Percentiles rank a stretch among this genome's conserved stretches.
Evolutionary conservation across 2,888 invertebrate genomes (phyloP).

Genomic region (Idaea biselata): DNA sequence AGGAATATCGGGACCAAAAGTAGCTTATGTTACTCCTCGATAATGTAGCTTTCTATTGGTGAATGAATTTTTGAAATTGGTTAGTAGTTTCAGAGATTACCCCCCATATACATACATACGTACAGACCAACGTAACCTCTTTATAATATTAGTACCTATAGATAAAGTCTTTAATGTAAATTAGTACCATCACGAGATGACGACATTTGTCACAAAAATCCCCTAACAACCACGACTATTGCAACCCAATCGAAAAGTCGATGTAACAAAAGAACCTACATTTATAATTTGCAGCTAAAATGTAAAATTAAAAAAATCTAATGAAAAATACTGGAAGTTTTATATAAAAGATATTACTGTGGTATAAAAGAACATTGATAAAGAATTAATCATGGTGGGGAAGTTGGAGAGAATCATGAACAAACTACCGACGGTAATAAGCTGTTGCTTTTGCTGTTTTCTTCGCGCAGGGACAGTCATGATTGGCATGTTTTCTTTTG

Average conservation of each 20-base stretch:
- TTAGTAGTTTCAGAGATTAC: too few relatives aligned
- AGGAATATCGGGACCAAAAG: too few relatives aligned
- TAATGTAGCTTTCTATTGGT: too few relatives aligned
- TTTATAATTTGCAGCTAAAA: not conserved
- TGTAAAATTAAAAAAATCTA: not conserved
- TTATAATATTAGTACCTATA: too few relatives aligned
- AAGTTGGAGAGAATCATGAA: constrained; percentile 44
- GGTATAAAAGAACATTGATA: not conserved
- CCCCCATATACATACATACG: too few relatives aligned
- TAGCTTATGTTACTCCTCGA: too few relatives aligned
- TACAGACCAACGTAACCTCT: too few relatives aligned
- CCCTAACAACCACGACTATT: not conserved
- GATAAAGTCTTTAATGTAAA: too few relatives aligned
- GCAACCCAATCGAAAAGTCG: not conserved
- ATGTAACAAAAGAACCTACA: not conserved
- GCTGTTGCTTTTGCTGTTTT: constrained; percentile 69
- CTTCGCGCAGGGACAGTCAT: constrained; percentile 60
- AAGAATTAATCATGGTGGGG: not conserved
- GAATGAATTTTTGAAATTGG: too few relatives aligned
- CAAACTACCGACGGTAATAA: constrained; percentile 57
- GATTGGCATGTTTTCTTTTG: constrained; percentile 59
- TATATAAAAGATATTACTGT: not conserved
- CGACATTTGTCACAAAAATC: not conserved
- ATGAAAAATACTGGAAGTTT: not conserved
- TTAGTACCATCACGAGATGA: too few relatives aligned